Conservation (phyloP, 2,797 vertebrate species). For the Sebastes miniatus region DNA sequence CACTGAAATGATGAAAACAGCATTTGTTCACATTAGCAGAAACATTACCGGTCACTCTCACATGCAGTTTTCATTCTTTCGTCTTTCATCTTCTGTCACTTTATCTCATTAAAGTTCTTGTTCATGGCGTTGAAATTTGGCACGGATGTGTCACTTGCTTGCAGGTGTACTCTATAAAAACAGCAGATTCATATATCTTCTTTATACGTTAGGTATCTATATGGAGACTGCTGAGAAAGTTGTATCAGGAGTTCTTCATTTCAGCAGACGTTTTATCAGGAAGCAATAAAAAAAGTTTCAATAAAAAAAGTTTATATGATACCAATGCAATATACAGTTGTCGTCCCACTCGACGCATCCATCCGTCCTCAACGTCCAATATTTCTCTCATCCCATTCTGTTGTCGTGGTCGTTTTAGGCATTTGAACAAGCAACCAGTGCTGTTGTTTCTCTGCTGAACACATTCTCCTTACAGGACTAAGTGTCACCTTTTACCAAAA, state of each 20-base stretch:
- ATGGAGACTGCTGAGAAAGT: not conserved
- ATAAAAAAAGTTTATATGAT: not conserved
- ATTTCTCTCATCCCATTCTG: not conserved
- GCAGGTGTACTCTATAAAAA: not conserved
- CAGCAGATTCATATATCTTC: not conserved
- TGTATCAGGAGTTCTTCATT: not conserved
- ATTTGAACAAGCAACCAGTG: no score
- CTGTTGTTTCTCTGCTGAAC: not conserved
- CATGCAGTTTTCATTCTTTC: not conserved
- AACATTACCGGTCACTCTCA: slow-evolving; percentile 10
- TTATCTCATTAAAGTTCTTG: not conserved
- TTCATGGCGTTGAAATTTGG: not conserved
- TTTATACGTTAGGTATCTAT: not conserved
- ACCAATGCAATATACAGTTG: not conserved
- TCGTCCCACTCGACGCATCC: not conserved
- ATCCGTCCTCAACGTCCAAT: not conserved
- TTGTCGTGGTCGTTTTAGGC: no score
- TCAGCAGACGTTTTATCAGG: not conserved
- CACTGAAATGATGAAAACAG: slow-evolving; percentile 22
- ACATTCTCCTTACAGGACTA: no score
- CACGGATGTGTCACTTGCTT: not conserved
- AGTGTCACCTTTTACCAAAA: no score
- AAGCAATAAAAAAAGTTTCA: not conserved
- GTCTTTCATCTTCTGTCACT: slow-evolving; percentile 13
- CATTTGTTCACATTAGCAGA: slow-evolving; percentile 25